Evolutionary conservation across 2,113 vertebrate species (phyloP), one percentile per base, ranked within the genome.

Genomic region (Abramis brama): DNA sequence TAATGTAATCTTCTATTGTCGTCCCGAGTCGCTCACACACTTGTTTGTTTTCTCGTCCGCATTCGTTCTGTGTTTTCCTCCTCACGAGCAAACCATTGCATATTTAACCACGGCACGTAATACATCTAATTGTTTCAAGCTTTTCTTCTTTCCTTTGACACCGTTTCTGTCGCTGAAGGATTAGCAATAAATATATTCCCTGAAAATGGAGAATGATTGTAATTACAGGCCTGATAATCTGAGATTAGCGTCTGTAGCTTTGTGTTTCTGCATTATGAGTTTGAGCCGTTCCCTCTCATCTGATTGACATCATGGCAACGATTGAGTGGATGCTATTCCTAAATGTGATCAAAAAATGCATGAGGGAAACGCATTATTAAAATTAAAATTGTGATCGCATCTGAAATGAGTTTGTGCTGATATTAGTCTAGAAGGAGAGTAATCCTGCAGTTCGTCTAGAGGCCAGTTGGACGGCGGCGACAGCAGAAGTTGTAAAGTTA

Each of bases 201-300:
- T 39, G 62, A 82, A 85, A 82, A 83, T 71, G 78, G 39, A 79
- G n/a, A 78, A 66, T 45, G 79, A n/a, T 91, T 70, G 85, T 82
- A 90, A 88, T 90, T 86, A 79, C 85, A 88, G 77, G 68, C 87
- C 86, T 74, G 71, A 89, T 90, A 84, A 89, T 89, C 89, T 91
- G 86, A 64, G 78, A 87, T 91, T 90, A 87, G 86, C 88, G 71
- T 33, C 62, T 52, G 27, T 4, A 23, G 66, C 70, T 86, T 90
- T 92, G 86, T 86, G 86, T 83, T 88, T 57, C 84, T 87, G 85
- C 79, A 71, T 86, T 73, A 78, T 86, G 83, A 74, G 47, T 59
- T 84, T 87, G 84, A 81, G 85, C 86, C 86, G 79, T 85, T 43
- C 43, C 39, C 43, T 47, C 78, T 83, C 25, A 66, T 88, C 89